phyloP scores from a whole-genome alignment of 92 coral and sea anemone species.

The Epizoanthus illoricatus region DNA sequence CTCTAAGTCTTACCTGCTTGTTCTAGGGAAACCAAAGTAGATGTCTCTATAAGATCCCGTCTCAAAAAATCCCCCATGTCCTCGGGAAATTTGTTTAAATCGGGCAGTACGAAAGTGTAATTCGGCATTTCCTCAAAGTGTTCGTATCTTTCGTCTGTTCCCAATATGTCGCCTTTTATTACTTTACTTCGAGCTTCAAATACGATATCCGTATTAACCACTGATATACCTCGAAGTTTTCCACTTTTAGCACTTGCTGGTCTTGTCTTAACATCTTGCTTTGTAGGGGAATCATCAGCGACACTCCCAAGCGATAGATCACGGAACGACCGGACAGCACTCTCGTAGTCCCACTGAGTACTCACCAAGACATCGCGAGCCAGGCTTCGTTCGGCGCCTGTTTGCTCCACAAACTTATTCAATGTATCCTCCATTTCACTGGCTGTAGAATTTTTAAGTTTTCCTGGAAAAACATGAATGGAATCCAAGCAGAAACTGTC shows the following conservation, averaged over 20 bases:
- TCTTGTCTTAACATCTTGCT: background rate
- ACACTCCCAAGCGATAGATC: slow-evolving; percentile 62
- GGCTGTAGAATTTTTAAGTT: background rate
- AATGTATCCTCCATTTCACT: slow-evolving; percentile 69
- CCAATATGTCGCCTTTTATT: slow-evolving; percentile 59
- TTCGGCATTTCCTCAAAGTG: slow-evolving; percentile 75
- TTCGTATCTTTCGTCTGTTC: slow-evolving; percentile 62
- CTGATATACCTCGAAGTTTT: slow-evolving; percentile 87
- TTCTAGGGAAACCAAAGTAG: slow-evolving; percentile 81
- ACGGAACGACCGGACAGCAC: slow-evolving; percentile 67
- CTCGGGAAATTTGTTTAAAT: slow-evolving; percentile 67
- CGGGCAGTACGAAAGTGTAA: slow-evolving; percentile 88
- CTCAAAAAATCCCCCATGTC: slow-evolving; percentile 79
- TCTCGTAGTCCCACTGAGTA: slow-evolving; percentile 69
- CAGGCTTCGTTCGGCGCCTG: slow-evolving; percentile 77
- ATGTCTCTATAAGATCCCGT: slow-evolving; percentile 87
- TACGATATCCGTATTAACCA: slow-evolving; percentile 91
- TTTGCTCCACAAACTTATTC: slow-evolving; percentile 69
- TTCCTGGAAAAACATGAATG: background rate
- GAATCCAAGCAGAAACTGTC: background rate
- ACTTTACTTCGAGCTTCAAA: slow-evolving; percentile 81
- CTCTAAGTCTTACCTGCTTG: slow-evolving; percentile 71
- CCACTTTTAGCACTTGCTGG: slow-evolving; percentile 39
- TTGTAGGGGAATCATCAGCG: background rate
- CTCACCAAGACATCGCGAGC: slow-evolving; percentile 81